Evolutionary conservation across 2,113 vertebrate genomes (phyloP).

Genomic region (Chrysochloris asiatica): DNA sequence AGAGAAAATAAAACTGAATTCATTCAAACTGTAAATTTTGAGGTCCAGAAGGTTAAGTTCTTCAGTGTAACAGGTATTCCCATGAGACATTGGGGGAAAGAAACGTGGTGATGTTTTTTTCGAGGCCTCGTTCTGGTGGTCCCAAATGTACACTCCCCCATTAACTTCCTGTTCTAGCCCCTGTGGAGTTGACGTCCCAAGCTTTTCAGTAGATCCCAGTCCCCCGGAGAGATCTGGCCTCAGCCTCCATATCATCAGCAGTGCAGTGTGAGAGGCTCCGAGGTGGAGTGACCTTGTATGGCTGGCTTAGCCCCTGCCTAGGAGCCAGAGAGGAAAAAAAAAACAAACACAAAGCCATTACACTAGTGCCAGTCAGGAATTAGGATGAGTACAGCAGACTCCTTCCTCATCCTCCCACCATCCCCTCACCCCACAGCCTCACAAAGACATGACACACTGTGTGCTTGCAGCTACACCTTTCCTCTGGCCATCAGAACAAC

Average conservation of each 20-base stretch:
- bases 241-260: constrained; percentile 56
- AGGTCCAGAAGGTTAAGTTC: constrained; percentile 40
- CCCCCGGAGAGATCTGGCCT: constrained; percentile 52
- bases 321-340: constrained; percentile 70
- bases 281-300: constrained; percentile 1
- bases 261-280: neutral
- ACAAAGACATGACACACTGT: neutral
- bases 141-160: constrained; percentile 1
- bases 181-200: constrained; percentile 7
- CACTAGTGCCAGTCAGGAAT: neutral
- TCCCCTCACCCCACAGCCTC: neutral
- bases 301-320: constrained; percentile 67
- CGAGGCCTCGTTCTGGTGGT: constrained; percentile 37
- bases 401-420: neutral
- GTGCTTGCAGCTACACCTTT: neutral
- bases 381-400: neutral
- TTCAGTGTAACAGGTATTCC: constrained; percentile 12
- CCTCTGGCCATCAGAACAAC: neutral
- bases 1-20: neutral
- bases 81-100: neutral
- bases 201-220: constrained; percentile 42
- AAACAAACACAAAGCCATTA: constrained; percentile 67
- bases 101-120: neutral
- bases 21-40: neutral
- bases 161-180: constrained; percentile 55